Conservation (phyloP, 1,140 invertebrate species). For the Caenorhabditis inopinata region DNA sequence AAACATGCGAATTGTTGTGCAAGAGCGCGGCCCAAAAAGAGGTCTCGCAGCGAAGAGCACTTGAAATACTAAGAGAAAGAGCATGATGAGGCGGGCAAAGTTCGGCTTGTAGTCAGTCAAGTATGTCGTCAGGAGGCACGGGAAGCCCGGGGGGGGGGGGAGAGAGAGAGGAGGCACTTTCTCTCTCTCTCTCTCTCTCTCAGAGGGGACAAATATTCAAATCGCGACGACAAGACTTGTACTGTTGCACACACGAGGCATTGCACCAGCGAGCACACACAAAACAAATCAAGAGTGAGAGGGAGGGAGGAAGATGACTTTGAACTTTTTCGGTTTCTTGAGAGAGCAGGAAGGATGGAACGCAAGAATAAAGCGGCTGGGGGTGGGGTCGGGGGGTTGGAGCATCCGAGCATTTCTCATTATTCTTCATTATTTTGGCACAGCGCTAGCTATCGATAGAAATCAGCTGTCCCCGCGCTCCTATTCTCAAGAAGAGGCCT, state of each 20-base stretch:
- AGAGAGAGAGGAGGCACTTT: neutral
- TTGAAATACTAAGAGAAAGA: neutral
- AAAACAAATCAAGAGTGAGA: neutral
- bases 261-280: neutral
- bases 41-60: neutral
- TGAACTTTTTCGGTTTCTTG: no score
- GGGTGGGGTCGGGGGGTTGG: no score
- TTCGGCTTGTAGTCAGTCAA: slow-evolving; percentile 29
- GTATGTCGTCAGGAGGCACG: neutral
- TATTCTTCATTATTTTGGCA: no score
- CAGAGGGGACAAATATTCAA: slow-evolving; percentile 29
- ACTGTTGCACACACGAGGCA: neutral
- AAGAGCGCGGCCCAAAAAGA: neutral
- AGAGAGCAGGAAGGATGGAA: no score
- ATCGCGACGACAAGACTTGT: slow-evolving; percentile 14
- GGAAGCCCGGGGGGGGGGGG: no score
- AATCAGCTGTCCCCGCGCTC: no score
- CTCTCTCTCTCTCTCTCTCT: no score
- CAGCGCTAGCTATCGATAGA: no score
- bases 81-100: neutral
- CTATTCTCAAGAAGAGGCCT: no score
- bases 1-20: neutral
- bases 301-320: no score
- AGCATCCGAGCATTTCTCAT: no score
- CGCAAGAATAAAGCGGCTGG: no score